These are phyloP conservation scores for Callospermophilus lateralis DNA, from an alignment of 2,113 vertebrate species.

Conservation along the genomic window DNA sequence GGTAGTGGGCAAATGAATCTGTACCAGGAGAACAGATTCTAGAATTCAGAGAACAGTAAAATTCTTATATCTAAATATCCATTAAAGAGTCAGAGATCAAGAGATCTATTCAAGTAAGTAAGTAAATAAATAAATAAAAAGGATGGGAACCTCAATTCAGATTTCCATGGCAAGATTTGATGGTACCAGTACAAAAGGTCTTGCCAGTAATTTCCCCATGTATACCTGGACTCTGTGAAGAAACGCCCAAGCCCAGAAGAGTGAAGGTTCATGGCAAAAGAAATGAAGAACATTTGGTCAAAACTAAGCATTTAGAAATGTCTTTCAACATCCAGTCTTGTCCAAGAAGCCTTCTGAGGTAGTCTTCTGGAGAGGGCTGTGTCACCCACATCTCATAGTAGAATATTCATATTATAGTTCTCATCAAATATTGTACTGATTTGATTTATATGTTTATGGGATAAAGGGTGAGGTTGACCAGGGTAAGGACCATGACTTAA, in stretches of 20 bases:
- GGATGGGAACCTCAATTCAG: neutral
- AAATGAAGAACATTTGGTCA: neutral
- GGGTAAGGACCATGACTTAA: neutral
- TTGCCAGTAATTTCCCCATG: neutral
- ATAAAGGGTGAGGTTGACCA: neutral
- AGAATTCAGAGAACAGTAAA: neutral
- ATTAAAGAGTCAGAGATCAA: neutral
- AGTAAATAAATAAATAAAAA: neutral
- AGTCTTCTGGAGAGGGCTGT: neutral
- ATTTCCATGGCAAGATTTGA: neutral
- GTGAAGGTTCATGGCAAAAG: neutral
- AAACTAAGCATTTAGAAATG: neutral
- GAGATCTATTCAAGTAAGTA: neutral
- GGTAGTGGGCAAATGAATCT: neutral
- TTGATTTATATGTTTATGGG: neutral
- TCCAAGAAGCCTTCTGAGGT: neutral
- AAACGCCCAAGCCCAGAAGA: neutral
- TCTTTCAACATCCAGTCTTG: neutral
- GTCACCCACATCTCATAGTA: neutral
- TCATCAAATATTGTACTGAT: neutral
- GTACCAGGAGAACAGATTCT: neutral
- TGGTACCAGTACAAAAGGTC: rapidly evolving
- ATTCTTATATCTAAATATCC: neutral
- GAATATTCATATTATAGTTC: neutral
- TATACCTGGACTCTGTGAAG: neutral